Evolutionary conservation across 2,888 invertebrate genomes (phyloP), one percentile per base, ranked within the genome.

Genomic region (Leptodirus hochenwartii): DNA sequence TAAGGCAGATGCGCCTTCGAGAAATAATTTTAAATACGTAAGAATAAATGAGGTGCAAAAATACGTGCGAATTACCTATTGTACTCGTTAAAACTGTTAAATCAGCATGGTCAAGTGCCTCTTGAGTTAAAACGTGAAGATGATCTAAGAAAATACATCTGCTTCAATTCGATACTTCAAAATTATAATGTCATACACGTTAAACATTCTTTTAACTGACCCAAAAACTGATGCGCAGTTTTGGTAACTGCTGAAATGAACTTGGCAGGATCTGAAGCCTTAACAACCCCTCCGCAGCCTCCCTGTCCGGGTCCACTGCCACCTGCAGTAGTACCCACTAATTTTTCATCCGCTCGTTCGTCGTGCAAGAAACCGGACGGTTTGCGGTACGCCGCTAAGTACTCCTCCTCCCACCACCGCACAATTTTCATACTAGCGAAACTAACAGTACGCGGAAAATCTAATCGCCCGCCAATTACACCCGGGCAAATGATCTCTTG

Each of bases 381-480:
- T 44, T 63, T 69, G 50, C 72, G 66, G 46, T 78, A 81, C 13
- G 81, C 78, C 30, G 78, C 75, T 17, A 65, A 57, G 45, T 75
- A 82, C 46, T 82, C 82, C 39, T 80, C 79, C 55, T 84, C 82
- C 64, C 81, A 75, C 84, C 82, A 84, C n/a, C 72, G 53, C 1
- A 81, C 79, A 39, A 82, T 64, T 58, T 84, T 84, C 11, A 79
- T 73, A 1, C 82, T 69, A 2, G 81, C 81, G 58, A 82, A 82
- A 1, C 81, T 81, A 5, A 80, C 81, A 47, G 74, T 78, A 29
- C 80, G 65, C 0, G 84, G 84, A 50, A 82, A 82, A 51, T 82
- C 82, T 29, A 82, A 53, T 39, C 74, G 64, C 1, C 82, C 82
- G 9, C 82, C 82, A 17, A 80, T 78, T n/a, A 81, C 70, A 15